Evolutionary conservation across 1,140 invertebrate species (phyloP).

Genomic region (Lordiphosa clarofinis): DNA sequence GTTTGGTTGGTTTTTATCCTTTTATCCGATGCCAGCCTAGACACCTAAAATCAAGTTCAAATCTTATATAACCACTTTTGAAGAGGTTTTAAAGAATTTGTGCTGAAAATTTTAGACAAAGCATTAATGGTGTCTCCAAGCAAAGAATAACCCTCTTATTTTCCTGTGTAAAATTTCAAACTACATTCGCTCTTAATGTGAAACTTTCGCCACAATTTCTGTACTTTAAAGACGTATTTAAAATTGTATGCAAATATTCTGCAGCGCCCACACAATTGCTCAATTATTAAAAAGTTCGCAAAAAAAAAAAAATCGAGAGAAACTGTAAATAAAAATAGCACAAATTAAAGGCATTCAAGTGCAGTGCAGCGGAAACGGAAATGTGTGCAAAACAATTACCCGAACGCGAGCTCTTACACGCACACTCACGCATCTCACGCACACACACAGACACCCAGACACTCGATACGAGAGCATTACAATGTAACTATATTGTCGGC

Average conservation of each 20-base stretch:
- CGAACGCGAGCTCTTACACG: slow-evolving; percentile 28
- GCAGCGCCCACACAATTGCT: slow-evolving; percentile 38
- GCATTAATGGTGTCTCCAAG: too few species aligned
- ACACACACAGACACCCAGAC: slow-evolving; percentile 7
- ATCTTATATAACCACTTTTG: too few species aligned
- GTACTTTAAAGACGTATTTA: too few species aligned
- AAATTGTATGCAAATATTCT: slow-evolving; percentile 19
- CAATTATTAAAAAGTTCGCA: slow-evolving; percentile 44
- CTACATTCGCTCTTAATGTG: too few species aligned
- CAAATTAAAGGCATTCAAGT: slow-evolving; percentile 70
- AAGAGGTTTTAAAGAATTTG: too few species aligned
- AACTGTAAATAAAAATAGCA: slow-evolving; percentile 61
- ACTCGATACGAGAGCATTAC: slow-evolving; percentile 21
- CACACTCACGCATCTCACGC: slow-evolving; percentile 7
- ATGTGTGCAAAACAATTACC: slow-evolving; percentile 71
- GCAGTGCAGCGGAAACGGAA: slow-evolving; percentile 69
- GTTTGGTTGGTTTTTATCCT: too few species aligned
- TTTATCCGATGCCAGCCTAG: too few species aligned
- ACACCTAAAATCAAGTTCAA: too few species aligned
- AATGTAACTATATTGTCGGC: slow-evolving; percentile 36
- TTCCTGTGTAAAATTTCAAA: too few species aligned
- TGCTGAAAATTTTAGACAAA: too few species aligned
- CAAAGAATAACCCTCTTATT: too few species aligned
- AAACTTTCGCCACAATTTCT: not conserved
- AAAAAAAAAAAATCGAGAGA: slow-evolving; percentile 1